A percentile compares a stretch with the other conserved stretches of the same genome.
These are phyloP conservation scores for Aricia artaxerxes DNA, from an alignment of 2,888 invertebrate species.

Conservation along the genomic window DNA sequence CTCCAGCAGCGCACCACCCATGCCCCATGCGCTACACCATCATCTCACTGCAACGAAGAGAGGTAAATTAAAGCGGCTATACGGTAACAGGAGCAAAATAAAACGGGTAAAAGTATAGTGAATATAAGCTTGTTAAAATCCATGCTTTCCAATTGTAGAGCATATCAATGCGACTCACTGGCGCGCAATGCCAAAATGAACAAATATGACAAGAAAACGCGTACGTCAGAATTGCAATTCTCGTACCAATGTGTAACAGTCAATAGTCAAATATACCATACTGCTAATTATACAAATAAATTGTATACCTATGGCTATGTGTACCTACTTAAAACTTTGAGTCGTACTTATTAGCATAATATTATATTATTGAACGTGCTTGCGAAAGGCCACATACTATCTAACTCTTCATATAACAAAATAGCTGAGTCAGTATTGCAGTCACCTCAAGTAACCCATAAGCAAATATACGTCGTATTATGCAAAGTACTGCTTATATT, in stretches of 20 bases:
- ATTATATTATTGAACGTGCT: not conserved
- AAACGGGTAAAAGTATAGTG: not conserved
- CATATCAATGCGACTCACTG: no score
- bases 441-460: not conserved
- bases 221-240: no score
- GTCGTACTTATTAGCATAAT: not conserved
- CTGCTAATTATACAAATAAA: no score
- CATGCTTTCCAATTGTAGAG: no score
- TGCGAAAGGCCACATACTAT: not conserved
- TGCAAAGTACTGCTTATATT: not conserved
- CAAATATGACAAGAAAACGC: no score
- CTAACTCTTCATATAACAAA: not conserved
- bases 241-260: no score
- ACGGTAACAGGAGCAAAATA: not conserved
- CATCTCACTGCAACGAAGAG: slow-evolving; percentile 60
- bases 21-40: slow-evolving; percentile 72
- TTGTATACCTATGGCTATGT: no score
- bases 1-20: slow-evolving; percentile 87
- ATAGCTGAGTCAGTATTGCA: not conserved
- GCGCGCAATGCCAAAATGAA: no score
- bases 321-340: no score
- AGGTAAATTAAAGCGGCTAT: not conserved
- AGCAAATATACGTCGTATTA: not conserved
- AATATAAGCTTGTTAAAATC: no score
- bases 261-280: no score